A percentile compares a stretch with the other conserved stretches of the same genome.
Evolutionary conservation across 2,797 vertebrate species (phyloP).

Genomic region (Nasua narica): DNA sequence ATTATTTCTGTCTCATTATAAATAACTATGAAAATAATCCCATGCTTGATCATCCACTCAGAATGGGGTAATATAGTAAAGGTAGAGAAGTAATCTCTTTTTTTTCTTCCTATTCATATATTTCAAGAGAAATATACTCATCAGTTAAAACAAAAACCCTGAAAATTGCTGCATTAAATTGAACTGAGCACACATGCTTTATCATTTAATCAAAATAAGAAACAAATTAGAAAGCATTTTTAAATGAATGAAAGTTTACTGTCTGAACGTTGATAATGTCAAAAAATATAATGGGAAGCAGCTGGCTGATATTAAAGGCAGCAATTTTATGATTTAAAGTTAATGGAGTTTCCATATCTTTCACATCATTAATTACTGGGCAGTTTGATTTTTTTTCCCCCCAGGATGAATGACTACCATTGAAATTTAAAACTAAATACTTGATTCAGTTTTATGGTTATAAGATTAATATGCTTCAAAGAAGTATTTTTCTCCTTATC

Average conservation of each 20-base stretch:
- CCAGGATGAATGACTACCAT: not conserved
- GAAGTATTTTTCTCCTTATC: not conserved
- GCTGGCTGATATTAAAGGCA: not conserved
- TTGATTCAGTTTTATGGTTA: slow-evolving; percentile 26
- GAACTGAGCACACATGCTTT: not conserved
- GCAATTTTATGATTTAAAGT: slow-evolving; percentile 33
- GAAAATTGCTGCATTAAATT: not conserved
- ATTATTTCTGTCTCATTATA: not conserved
- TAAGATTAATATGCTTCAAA: slow-evolving; percentile 23
- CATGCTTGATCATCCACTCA: not conserved
- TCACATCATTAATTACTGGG: slow-evolving; percentile 38
- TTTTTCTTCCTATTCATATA: not conserved
- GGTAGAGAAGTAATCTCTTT: not conserved
- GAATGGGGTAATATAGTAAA: not conserved
- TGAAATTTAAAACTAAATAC: slow-evolving; percentile 43
- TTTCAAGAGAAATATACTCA: not conserved
- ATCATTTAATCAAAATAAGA: slow-evolving; percentile 44
- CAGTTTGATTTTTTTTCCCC: not conserved
- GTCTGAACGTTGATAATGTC: not conserved
- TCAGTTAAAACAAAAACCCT: not conserved
- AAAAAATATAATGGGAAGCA: not conserved
- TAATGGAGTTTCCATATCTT: not conserved
- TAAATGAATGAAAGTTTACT: not conserved
- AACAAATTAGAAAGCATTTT: slow-evolving; percentile 6
- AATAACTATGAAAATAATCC: not conserved